phyloP scores from a whole-genome alignment of 2,888 invertebrate genomes.

The Clivina fossor region DNA sequence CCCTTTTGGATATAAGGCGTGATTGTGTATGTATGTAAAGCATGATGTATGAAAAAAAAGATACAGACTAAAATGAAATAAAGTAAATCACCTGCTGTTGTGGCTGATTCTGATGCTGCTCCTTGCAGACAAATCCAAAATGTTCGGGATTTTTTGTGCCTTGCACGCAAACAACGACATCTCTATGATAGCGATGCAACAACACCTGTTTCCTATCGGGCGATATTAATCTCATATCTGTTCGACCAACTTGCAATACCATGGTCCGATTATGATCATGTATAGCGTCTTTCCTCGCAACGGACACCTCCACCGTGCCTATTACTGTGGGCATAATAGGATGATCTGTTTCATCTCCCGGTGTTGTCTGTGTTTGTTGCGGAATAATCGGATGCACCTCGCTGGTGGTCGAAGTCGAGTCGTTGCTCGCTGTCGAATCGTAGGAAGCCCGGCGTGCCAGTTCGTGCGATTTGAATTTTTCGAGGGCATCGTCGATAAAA shows the following conservation, averaged over 20 bases:
- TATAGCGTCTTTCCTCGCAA: constrained; percentile 3
- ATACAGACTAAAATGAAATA: too few relatives aligned
- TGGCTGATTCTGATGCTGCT: constrained; percentile 56
- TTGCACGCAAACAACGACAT: constrained; percentile 85
- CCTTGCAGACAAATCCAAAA: constrained; percentile 93
- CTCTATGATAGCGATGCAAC: constrained; percentile 83
- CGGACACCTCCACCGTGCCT: constrained; percentile 41
- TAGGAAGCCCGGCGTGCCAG: constrained; percentile 54
- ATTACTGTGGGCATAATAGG: constrained; percentile 24
- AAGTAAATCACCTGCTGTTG: too few relatives aligned
- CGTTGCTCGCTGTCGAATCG: constrained; percentile 43
- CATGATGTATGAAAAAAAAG: too few relatives aligned
- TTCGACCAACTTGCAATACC: constrained; percentile 85
- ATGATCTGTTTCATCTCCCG: constrained; percentile 16
- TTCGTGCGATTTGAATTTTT: constrained; percentile 80
- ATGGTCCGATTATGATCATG: constrained; percentile 86
- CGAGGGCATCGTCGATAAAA: constrained; percentile 87
- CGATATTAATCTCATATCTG: constrained; percentile 86
- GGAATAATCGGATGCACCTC: background rate
- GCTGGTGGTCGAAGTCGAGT: constrained; percentile 16
- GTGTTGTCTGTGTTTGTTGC: constrained; percentile 2
- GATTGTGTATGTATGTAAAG: too few relatives aligned
- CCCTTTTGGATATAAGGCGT: too few relatives aligned
- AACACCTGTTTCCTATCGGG: constrained; percentile 90
- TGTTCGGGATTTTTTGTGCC: constrained; percentile 82